A percentile compares a stretch with the other conserved stretches of the same genome.
phyloP scores from a whole-genome alignment of 2,797 vertebrate genomes.

The Hapalemur alaotrensis region DNA sequence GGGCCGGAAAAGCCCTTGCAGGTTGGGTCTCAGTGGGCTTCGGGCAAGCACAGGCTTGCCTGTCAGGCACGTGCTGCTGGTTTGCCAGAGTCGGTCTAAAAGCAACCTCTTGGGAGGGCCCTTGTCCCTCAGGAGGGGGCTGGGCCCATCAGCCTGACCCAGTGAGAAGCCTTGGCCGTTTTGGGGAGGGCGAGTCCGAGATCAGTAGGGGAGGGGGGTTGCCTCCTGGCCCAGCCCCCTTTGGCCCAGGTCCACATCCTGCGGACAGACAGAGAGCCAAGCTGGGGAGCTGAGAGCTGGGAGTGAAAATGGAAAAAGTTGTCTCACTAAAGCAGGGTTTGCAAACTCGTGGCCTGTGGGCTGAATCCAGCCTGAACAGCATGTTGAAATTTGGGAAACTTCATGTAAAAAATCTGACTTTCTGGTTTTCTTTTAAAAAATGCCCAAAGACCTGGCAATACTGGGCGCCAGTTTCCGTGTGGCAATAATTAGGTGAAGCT shows the following conservation, averaged over 20 bases:
- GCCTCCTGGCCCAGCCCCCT: neutral
- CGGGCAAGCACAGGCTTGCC: conserved; percentile 28
- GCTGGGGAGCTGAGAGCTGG: neutral
- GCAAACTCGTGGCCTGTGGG: conserved; percentile 71
- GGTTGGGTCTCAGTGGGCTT: neutral
- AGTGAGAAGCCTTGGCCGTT: neutral
- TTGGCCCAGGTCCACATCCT: neutral
- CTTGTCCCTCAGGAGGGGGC: neutral
- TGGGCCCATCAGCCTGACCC: neutral
- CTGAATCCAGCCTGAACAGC: conserved; percentile 47
- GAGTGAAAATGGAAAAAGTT: conserved; percentile 72
- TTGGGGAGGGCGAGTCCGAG: neutral
- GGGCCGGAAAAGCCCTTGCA: neutral
- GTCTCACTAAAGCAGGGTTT: conserved; percentile 61
- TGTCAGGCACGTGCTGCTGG: neutral
- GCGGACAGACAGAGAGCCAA: conserved; percentile 40
- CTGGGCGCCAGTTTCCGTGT: neutral
- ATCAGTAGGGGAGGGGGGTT: neutral
- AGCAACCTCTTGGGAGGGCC: neutral
- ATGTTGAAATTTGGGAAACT: conserved; percentile 65
- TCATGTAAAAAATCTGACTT: conserved; percentile 49
- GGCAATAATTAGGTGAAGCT: neutral
- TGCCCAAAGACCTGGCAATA: neutral
- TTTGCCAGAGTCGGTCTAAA: neutral
- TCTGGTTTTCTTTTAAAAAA: conserved; percentile 48